phyloP scores from a whole-genome alignment of 2,113 vertebrate species.

The Copsychus sechellarum region DNA sequence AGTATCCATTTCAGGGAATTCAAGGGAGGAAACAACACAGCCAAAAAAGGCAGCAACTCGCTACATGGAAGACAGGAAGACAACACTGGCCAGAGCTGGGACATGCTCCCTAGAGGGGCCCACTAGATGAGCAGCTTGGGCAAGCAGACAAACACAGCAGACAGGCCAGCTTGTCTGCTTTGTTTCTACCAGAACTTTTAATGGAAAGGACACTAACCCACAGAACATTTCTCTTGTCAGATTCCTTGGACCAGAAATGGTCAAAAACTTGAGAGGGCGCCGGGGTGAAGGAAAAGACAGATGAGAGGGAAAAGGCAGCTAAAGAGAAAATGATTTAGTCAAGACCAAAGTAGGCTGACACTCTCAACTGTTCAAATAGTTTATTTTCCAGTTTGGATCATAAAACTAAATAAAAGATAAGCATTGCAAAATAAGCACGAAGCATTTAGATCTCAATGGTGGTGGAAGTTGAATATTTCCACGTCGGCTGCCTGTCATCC shows the following conservation, averaged over 20 bases:
- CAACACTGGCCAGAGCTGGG: background rate
- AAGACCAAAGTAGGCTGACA: background rate
- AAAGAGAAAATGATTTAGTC: constrained; percentile 1
- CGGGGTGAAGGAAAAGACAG: background rate
- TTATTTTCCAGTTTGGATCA: constrained; percentile 1
- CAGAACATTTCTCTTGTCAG: constrained; percentile 48
- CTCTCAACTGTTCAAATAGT: background rate
- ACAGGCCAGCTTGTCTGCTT: constrained; percentile 16
- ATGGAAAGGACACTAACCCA: constrained; percentile 36
- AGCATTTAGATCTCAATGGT: background rate
- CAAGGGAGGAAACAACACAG: background rate
- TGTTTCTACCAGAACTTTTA: constrained; percentile 25
- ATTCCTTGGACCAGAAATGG: constrained; percentile 32
- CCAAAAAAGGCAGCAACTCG: constrained; percentile 4
- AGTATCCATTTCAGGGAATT: background rate
- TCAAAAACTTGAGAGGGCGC: background rate
- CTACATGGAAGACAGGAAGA: background rate
- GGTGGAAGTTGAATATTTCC: background rate
- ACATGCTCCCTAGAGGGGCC: background rate
- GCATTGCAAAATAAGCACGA: background rate
- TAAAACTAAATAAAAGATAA: constrained; percentile 23
- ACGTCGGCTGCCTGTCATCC: background rate
- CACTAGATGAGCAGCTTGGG: background rate
- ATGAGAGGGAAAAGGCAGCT: background rate
- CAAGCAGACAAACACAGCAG: background rate